Base-by-base conservation (phyloP, 2,113 vertebrate species). In the Oncorhynchus mykiss region DNA sequence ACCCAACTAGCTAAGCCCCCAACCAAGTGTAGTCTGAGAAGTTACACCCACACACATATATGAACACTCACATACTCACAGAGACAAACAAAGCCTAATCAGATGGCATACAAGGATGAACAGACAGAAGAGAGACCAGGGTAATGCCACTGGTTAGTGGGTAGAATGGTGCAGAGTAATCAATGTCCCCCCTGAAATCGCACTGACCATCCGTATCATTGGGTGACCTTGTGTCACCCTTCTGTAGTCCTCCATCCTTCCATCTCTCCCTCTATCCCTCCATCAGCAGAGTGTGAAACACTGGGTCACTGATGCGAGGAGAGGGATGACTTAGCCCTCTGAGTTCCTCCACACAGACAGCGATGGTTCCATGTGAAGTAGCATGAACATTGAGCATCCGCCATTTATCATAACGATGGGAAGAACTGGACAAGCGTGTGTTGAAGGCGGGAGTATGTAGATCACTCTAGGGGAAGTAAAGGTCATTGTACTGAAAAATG, bases 401-500 rank as follows among this genome's bases (percentile, higher is more conserved):
- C 89, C 76, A 77, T 78, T 90, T 80, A 86, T 13, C 82, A 86
- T 6, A 6, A 29, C 66, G 60, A 79, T 78, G 54, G 69, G 84
- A 69, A 57, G 45, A 72, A 68, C 51, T 87, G 76, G 27, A 78
- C 67, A 78, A 79, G 79, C 20, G 8, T 39, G 70, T 62, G 57
- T 65, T 73, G n/a, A 76, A 74, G 20, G 70, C 70, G 67, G 45
- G 74, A 70, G 22, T 1, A 5, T 25, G 51, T 48, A 78, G 67
- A 80, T 77, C 70, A 75, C 69, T 77, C 76, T 82, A 83, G 78
- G 65, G 62, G 45, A 78, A 85, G 62, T 81, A 78, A 86, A 80
- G 68, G 64, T 85, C 70, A 60, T 64, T 79, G 77, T 71, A 57
- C 78, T 88, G 86, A 91, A 80, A 80, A 88, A 87, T 81, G 11